Evolutionary conservation across 2,888 invertebrate genomes (phyloP).

Genomic region (Electrophaes corylata): DNA sequence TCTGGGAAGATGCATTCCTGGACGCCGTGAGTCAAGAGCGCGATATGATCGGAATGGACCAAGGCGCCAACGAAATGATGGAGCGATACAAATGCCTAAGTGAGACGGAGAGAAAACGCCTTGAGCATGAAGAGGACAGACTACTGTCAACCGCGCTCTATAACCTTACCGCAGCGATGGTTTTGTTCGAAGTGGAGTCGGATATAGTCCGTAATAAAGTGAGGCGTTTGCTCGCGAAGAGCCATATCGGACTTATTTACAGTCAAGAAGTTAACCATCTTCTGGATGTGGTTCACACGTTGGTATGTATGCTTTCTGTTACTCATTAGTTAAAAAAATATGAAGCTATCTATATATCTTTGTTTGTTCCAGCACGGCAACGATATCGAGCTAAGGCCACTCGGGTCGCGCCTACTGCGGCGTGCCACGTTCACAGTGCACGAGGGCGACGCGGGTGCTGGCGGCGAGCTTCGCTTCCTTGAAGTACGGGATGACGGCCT

Average conservation of each 20-base stretch:
- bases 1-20: slow-evolving; percentile 99
- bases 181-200: slow-evolving; percentile 95
- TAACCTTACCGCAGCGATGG: slow-evolving; percentile 97
- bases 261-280: slow-evolving; percentile 99
- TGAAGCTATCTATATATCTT: no score
- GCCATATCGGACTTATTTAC: slow-evolving; percentile 98
- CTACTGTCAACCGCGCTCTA: slow-evolving; percentile 97
- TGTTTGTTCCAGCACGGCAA: slow-evolving; percentile 93
- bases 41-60: slow-evolving; percentile 99
- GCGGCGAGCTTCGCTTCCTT: slow-evolving; percentile 94
- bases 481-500: slow-evolving; percentile 98
- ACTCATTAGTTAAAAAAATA: no score
- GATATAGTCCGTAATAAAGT: slow-evolving; percentile 93
- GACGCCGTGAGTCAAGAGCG: slow-evolving; percentile 99
- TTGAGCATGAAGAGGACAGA: slow-evolving; percentile 99
- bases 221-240: slow-evolving; percentile 96
- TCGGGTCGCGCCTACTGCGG: slow-evolving; percentile 97
- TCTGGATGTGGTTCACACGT: slow-evolving; percentile 95
- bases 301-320: slow-evolving; percentile 86
- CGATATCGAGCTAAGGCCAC: slow-evolving; percentile 97
- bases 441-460: slow-evolving; percentile 95
- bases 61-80: slow-evolving; percentile 99
- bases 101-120: slow-evolving; percentile 95
- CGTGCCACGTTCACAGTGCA: slow-evolving; percentile 99
- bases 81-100: slow-evolving; percentile 97